Evolutionary conservation across 2,888 invertebrate species (phyloP).

Genomic region (Pyralis farinalis): DNA sequence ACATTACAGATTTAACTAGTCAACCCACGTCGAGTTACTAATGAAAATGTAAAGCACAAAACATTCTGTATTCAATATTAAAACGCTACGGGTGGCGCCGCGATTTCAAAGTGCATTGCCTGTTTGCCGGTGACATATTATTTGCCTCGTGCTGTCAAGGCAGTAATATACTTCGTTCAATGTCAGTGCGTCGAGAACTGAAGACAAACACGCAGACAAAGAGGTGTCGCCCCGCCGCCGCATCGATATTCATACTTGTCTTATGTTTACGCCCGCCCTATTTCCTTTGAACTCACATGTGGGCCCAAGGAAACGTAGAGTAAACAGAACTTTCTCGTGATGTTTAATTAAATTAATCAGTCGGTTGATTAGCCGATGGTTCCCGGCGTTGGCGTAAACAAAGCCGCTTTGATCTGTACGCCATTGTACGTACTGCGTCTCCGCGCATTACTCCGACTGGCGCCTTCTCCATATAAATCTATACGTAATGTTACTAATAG

Average conservation of each 20-base stretch:
- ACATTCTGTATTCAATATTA: no score
- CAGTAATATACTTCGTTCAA: no score
- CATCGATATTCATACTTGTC: conserved; percentile 27
- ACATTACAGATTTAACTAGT: no score
- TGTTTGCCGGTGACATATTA: no score
- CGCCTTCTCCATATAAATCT: not conserved
- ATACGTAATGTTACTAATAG: conserved; percentile 3
- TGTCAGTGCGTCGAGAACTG: not conserved
- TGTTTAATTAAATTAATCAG: conserved; percentile 82
- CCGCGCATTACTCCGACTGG: not conserved
- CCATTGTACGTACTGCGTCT: conserved; percentile 16
- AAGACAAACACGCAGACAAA: not conserved
- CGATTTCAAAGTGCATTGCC: no score
- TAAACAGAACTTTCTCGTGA: conserved; percentile 81
- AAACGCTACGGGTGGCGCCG: no score
- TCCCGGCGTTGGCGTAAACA: conserved; percentile 72
- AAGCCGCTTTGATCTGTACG: conserved; percentile 67
- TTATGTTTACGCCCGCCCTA: conserved; percentile 66
- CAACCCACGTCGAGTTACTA: no score
- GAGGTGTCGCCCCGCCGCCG: not conserved
- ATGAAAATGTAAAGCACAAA: no score
- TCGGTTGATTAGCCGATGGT: conserved; percentile 79
- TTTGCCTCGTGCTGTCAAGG: no score
- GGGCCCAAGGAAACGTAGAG: conserved; percentile 77
- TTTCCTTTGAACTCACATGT: conserved; percentile 79